phyloP scores from a whole-genome alignment of 2,113 vertebrate genomes.

The Dicrurus megarhynchus region DNA sequence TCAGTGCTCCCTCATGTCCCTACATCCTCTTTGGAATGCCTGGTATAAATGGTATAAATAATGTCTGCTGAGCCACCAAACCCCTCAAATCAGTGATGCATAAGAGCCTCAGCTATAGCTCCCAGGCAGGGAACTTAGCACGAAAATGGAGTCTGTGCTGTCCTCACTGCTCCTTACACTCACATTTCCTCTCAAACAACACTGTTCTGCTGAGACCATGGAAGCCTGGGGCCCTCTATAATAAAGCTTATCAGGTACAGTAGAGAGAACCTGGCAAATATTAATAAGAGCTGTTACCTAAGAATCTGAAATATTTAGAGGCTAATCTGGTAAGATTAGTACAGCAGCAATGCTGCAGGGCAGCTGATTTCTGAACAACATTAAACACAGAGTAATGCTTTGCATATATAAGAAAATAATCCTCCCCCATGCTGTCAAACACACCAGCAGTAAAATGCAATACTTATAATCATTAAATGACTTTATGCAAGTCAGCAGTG shows the following conservation, averaged over 20 bases:
- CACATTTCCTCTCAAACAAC: not conserved
- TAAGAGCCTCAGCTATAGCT: not conserved
- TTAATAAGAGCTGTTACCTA: not conserved
- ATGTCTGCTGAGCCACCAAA: not conserved
- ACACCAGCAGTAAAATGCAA: not conserved
- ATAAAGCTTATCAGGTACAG: not conserved
- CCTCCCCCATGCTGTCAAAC: not conserved
- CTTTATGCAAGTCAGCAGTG: not conserved
- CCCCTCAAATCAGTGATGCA: not conserved
- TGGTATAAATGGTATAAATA: not conserved
- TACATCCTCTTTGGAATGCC: not conserved
- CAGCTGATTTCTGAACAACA: not conserved
- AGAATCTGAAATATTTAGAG: conserved; percentile 2
- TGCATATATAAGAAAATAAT: not conserved
- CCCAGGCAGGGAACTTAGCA: not conserved
- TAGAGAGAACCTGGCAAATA: not conserved
- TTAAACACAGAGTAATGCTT: not conserved
- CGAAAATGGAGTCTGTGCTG: not conserved
- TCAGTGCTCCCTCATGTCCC: not conserved
- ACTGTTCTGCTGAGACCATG: not conserved
- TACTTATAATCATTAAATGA: not conserved
- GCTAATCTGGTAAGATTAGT: not conserved
- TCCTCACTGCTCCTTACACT: not conserved
- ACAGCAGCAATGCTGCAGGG: not conserved
- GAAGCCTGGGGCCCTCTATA: not conserved